Percentiles rank a stretch among this genome's conserved stretches.
phyloP scores from a whole-genome alignment of 2,113 vertebrate genomes.

The Hylia prasina region DNA sequence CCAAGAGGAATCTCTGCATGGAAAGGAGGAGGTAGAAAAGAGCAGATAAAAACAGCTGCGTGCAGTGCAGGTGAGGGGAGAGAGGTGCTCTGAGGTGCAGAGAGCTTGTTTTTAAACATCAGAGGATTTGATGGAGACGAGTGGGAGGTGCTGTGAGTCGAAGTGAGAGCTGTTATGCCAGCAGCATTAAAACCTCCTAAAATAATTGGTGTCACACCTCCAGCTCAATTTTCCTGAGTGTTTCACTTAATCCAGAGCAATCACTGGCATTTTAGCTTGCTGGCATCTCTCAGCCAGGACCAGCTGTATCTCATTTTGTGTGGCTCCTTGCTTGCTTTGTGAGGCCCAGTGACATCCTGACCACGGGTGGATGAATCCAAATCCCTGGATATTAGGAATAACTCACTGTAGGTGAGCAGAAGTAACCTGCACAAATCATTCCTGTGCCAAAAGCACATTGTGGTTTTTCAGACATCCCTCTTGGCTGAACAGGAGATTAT shows the following conservation, averaged over 20 bases:
- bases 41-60: neutral
- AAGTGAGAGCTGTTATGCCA: neutral
- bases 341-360: neutral
- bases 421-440: neutral
- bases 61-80: neutral
- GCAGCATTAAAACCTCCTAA: neutral
- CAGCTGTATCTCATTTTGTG: neutral
- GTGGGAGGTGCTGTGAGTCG: neutral
- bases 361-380: neutral
- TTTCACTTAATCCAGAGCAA: neutral
- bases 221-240: neutral
- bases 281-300: neutral
- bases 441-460: neutral
- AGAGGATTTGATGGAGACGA: neutral
- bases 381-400: neutral
- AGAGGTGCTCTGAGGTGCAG: neutral
- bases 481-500: neutral
- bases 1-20: neutral
- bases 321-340: neutral
- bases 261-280: neutral
- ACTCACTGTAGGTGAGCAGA: accelerated
- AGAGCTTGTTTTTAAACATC: neutral
- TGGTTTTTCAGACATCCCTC: neutral
- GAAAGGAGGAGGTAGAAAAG: neutral
- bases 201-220: neutral